Conservation (phyloP, 2,113 vertebrate genomes). For the Ciconia maguari region DNA sequence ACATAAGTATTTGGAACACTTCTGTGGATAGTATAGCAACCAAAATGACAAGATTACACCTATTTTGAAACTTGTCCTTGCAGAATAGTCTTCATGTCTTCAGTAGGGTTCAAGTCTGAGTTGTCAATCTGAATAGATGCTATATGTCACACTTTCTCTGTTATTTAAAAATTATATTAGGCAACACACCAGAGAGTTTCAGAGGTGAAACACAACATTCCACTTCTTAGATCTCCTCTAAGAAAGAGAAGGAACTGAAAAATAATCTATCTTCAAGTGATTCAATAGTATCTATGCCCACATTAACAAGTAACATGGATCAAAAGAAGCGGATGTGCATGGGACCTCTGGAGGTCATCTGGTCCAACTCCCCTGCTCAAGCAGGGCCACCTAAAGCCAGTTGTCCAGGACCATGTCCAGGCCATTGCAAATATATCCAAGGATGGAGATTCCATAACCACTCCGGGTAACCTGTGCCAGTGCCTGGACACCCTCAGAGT, state of each 20-base stretch:
- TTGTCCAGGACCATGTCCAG: background rate
- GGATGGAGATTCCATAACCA: background rate
- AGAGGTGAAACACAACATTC: background rate
- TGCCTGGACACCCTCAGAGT: background rate
- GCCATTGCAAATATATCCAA: background rate
- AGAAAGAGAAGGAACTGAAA: background rate
- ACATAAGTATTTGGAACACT: background rate
- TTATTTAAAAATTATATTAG: background rate
- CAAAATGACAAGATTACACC: background rate
- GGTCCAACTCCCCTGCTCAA: background rate
- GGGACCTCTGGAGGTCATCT: background rate
- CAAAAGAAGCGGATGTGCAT: background rate
- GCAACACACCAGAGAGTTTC: background rate
- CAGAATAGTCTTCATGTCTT: background rate
- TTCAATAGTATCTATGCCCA: background rate
- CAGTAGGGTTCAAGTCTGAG: background rate
- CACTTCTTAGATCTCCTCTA: background rate
- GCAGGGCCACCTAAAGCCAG: background rate
- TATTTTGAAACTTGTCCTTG: background rate
- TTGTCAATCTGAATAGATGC: background rate
- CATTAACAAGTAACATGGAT: background rate
- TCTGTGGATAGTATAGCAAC: background rate
- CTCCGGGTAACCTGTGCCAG: background rate
- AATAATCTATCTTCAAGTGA: background rate
- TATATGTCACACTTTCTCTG: background rate